phyloP scores from a whole-genome alignment of 2,888 invertebrate genomes.

The Cactoblastis cactorum region DNA sequence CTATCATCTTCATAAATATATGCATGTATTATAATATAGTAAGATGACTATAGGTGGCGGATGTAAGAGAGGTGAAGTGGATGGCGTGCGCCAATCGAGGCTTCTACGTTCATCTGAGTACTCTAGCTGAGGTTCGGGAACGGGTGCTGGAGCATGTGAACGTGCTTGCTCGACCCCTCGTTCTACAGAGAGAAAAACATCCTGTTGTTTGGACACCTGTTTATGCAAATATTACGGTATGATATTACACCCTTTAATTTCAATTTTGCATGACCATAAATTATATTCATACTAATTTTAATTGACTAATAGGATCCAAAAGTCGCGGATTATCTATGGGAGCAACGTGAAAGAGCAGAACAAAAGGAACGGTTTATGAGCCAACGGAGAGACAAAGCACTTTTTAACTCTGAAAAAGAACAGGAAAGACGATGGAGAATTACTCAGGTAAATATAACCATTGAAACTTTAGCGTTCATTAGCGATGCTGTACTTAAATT shows the following conservation, averaged over 20 bases:
- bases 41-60: slow-evolving; percentile 81
- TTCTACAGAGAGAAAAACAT: slow-evolving; percentile 89
- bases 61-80: slow-evolving; percentile 96
- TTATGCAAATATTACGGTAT: slow-evolving; percentile 93
- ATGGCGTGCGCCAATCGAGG: slow-evolving; percentile 99
- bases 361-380: slow-evolving; percentile 87
- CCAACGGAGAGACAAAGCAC: slow-evolving; percentile 79
- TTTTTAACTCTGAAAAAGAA: slow-evolving; percentile 82
- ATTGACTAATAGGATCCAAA: slow-evolving; percentile 86
- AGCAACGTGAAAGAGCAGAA: slow-evolving; percentile 87
- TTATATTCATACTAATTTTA: too few species aligned
- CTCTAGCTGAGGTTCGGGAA: slow-evolving; percentile 97
- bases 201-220: slow-evolving; percentile 98
- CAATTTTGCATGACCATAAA: too few species aligned
- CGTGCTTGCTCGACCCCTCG: slow-evolving; percentile 97
- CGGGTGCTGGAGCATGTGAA: slow-evolving; percentile 97
- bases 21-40: slow-evolving; percentile 29
- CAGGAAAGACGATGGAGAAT: slow-evolving; percentile 80
- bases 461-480: too few species aligned
- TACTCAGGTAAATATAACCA: slow-evolving; percentile 51
- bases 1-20: slow-evolving; percentile 12
- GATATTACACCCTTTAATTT: slow-evolving; percentile 25
- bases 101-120: slow-evolving; percentile 97
- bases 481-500: background rate
- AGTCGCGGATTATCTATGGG: slow-evolving; percentile 95